Evolutionary conservation across 2,113 vertebrate species (phyloP).

Genomic region (Mus musculus): DNA sequence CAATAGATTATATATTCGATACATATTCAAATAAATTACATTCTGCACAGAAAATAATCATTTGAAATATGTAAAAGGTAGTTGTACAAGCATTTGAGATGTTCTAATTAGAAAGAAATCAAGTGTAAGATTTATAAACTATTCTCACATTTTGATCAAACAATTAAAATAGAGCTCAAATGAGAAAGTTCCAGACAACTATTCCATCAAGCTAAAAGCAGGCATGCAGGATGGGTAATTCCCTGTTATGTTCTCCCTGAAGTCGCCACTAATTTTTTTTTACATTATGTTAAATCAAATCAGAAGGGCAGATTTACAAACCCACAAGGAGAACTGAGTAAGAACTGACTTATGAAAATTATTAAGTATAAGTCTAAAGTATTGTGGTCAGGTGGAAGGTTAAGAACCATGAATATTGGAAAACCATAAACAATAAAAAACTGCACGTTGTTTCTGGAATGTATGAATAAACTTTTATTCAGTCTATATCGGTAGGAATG

Average conservation of each 20-base stretch:
- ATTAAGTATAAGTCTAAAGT: neutral
- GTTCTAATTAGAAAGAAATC: neutral
- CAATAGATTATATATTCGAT: neutral
- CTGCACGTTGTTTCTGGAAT: neutral
- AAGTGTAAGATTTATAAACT: neutral
- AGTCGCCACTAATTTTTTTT: neutral
- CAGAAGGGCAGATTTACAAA: neutral
- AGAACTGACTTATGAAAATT: neutral
- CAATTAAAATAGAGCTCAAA: neutral
- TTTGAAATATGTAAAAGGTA: neutral
- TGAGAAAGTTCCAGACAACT: neutral
- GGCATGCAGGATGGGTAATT: neutral
- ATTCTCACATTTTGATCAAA: neutral
- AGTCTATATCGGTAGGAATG: neutral
- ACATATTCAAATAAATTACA: neutral
- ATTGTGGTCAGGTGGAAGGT: neutral
- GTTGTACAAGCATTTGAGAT: neutral
- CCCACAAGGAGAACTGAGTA: rapidly evolving
- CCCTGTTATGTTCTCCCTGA: neutral
- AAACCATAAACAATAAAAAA: neutral
- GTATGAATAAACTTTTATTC: neutral
- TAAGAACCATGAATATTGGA: neutral
- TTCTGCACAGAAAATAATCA: neutral
- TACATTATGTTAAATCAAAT: neutral
- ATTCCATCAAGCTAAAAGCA: neutral